Evolutionary conservation across 2,888 invertebrate genomes (phyloP), one percentile per base, ranked within the genome.

Genomic region (Archips xylosteana): DNA sequence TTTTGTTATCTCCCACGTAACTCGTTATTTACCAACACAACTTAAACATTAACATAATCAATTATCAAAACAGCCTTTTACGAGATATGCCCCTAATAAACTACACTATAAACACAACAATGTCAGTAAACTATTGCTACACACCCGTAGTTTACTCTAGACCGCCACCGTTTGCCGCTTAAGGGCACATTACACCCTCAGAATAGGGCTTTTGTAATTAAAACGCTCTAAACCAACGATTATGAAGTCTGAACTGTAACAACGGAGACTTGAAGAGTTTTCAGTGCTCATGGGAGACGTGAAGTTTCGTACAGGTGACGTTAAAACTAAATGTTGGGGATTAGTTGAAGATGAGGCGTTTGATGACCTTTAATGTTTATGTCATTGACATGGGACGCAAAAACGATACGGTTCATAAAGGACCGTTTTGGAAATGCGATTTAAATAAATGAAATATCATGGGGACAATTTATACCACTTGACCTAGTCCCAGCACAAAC

Each of bases 221-320:
- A 93, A 93, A 87, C 92, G 86, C 89, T 88, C 89, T 92, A 90
- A 92, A 92, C 86, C 88, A 88, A 89, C 91, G 84, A 92, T 93
- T 82, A 85, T 82, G 81, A 80, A 80, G 82, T 76, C 74, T 75
- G 75, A 77, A 74, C 72, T 66, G 71, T 70, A 54, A 60, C 75
- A 69, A 71, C 51, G 68, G 64, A 63, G 67, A 70, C 75, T 70
- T 73, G 75, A 70, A 75, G 76, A 74, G 74, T 72, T 69, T 64
- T 51, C 51, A 59, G 66, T 34, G 68, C 68, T 64, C 68, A 34
- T 63, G 73, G 74, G 74, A 74, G 65, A 74, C 49, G 59, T 73
- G 64, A 73, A 54, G 62, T 67, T 69, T 61, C 71, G 39, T 72
- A 34, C 69, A 71, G 71, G 75, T 67, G 64, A 61, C 61, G 45